A percentile compares a stretch with the other conserved stretches of the same genome.
Evolutionary conservation across 53 echinoderm and acorn worm genomes (phyloP).

Genomic region (Echinometra lucunter): DNA sequence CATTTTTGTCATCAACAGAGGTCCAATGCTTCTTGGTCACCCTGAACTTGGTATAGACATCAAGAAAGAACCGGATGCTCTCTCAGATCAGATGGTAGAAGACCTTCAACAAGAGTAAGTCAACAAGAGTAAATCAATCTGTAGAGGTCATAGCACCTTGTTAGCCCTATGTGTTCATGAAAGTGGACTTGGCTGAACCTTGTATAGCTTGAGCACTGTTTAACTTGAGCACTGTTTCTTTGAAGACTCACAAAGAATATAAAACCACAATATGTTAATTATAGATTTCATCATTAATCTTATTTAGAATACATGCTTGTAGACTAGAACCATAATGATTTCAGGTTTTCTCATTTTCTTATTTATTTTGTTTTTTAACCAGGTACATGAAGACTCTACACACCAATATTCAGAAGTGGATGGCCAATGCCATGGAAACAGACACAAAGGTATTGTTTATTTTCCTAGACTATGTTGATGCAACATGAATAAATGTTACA

Average conservation of each 20-base stretch:
- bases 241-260: no score
- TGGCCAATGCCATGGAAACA: slow-evolving; percentile 89
- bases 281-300: no score
- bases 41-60: slow-evolving; percentile 80
- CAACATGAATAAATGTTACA: neutral
- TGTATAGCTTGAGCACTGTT: no score
- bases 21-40: slow-evolving; percentile 82
- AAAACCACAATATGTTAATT: no score
- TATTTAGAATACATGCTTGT: no score
- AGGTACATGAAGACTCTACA: slow-evolving; percentile 94
- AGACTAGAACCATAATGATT: neutral
- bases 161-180: no score
- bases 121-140: no score
- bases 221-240: no score
- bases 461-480: neutral
- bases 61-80: slow-evolving; percentile 75
- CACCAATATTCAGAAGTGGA: slow-evolving; percentile 94
- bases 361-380: slow-evolving; percentile 7
- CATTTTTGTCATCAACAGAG: slow-evolving; percentile 64
- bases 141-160: no score
- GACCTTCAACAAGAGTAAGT: slow-evolving; percentile 92
- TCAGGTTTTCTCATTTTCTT: neutral
- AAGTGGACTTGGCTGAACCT: no score
- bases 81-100: slow-evolving; percentile 79
- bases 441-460: slow-evolving; percentile 85